Evolutionary conservation across 2,888 invertebrate genomes (phyloP), one percentile per base, ranked within the genome.

Genomic region (Heteromurus nitidus): DNA sequence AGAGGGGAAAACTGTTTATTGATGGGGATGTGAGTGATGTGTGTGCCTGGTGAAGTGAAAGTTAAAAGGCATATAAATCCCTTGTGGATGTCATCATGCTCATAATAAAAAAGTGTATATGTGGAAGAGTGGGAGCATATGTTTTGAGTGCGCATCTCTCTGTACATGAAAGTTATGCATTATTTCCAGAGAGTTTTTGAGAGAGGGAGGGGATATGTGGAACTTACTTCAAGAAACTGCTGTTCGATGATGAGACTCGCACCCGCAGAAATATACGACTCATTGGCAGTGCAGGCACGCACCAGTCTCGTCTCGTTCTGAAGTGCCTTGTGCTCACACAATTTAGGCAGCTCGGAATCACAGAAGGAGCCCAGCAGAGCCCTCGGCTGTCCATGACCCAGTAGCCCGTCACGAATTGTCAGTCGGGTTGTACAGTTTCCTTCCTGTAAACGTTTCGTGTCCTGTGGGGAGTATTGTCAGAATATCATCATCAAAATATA

Each of bases 261-360:
- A 28, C 92, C 92, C 88, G 90, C 89, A 3, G 92, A 92, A 64
- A 95, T 92, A 89, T 96, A 96, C 86, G 95, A 95, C 90, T 96
- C 96, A 47, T 94, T 92, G 13, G 92, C 91, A 58, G 93, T 92
- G 88, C 96, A 96, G 0, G 95, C 95, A 53, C 96, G 91, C 13
- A 95, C 95, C 53, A 93, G 91, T 84, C 95, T 92, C 13, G 94
- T 93, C 0, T 92, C 90, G 89, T 94, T 94, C 62, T 83, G 83
- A 0, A 94, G 90, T 1, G 94, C 92, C 16, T 93, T 93, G 88
- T 96, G 95, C 85, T 95, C 95, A 89, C 96, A 96, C 68, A 96
- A 90, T 87, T 93, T 92, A 2, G 96, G 96, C 60, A 94, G 92
- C 87, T 93, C 93, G 91, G 91, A 89, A 65, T 94, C 94, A 88